Percentiles rank a stretch among this genome's conserved stretches.
phyloP scores from a whole-genome alignment of 1,140 invertebrate species.

The Brachystomella parvula region DNA sequence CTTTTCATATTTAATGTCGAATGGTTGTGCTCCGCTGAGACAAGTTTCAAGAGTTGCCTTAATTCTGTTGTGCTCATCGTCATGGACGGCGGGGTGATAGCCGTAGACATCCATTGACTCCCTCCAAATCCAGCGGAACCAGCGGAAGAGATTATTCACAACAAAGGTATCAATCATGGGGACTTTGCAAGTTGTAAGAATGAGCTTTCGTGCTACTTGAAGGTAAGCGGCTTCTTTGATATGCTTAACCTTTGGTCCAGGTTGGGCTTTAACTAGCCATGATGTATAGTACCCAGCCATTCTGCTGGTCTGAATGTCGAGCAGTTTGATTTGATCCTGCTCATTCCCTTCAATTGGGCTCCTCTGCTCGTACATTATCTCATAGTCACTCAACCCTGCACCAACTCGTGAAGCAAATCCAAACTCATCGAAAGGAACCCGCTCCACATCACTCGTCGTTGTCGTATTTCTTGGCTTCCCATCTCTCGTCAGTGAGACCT shows the following conservation, averaged over 20 bases:
- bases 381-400: not conserved
- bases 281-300: not conserved
- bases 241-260: not conserved
- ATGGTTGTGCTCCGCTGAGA: not conserved
- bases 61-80: not conserved
- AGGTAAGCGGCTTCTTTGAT: not conserved
- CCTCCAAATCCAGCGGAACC: conserved; percentile 1
- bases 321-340: not conserved
- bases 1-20: not conserved
- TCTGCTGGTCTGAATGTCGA: not conserved
- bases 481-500: too few species aligned
- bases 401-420: not conserved
- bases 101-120: not conserved
- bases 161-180: not conserved
- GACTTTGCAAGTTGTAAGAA: not conserved
- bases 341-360: not conserved
- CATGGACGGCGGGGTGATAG: not conserved
- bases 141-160: not conserved
- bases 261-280: not conserved
- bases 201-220: not conserved
- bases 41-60: not conserved
- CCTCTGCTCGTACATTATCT: not conserved
- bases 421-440: not conserved
- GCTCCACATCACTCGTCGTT: not conserved
- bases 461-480: not conserved